phyloP scores from a whole-genome alignment of 2,797 vertebrate genomes.

The Allobates femoralis region DNA sequence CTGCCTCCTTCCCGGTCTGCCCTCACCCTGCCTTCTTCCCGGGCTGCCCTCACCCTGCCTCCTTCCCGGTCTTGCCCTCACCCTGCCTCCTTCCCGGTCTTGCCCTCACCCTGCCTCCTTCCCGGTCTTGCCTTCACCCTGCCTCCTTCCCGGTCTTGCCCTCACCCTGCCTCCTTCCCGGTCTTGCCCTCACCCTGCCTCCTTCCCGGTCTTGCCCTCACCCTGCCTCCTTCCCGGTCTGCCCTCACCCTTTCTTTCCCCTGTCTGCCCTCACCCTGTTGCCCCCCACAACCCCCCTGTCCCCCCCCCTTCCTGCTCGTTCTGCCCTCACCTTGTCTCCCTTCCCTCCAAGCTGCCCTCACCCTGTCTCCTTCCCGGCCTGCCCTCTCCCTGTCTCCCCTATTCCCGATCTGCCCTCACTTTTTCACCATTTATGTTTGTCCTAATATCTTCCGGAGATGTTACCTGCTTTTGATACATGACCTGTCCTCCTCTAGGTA shows the following conservation, averaged over 20 bases:
- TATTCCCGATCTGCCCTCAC: too few species aligned
- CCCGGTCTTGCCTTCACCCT: too few species aligned
- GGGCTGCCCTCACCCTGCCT: too few species aligned
- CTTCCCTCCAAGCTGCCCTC: background rate
- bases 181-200: too few species aligned
- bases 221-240: background rate
- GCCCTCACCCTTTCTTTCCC: background rate
- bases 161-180: too few species aligned
- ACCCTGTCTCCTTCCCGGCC: background rate
- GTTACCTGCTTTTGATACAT: background rate
- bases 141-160: too few species aligned
- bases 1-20: background rate
- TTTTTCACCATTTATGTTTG: background rate
- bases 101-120: background rate
- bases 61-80: background rate
- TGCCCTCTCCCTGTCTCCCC: too few species aligned
- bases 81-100: background rate
- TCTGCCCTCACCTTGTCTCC: background rate
- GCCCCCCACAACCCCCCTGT: background rate
- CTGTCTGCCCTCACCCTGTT: background rate
- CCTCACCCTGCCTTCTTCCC: background rate
- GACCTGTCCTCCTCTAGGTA: conserved; percentile 78
- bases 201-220: background rate
- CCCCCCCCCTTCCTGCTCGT: background rate
- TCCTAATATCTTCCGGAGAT: too few species aligned